These are phyloP conservation scores for Meriones unguiculatus DNA, from an alignment of 2,113 vertebrate genomes.

Conservation along the genomic window DNA sequence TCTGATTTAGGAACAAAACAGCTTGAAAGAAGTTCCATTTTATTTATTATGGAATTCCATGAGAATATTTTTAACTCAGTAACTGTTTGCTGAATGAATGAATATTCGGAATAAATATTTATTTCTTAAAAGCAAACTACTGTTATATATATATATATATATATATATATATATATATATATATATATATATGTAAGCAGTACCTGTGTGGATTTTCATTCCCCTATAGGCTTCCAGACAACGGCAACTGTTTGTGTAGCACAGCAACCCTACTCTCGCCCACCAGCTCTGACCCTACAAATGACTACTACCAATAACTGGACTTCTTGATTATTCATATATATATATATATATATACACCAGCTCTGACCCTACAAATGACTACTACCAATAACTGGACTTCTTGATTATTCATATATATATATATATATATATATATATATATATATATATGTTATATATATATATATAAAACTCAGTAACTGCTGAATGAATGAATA, in stretches of 20 bases:
- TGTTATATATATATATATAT: slow-evolving; percentile 11
- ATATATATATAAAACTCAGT: no score
- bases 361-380: slow-evolving; percentile 73
- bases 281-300: slow-evolving; percentile 70
- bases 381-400: slow-evolving; percentile 69
- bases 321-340: no score
- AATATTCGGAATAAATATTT: background rate
- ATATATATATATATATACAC: no score
- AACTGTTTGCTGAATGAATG: slow-evolving; percentile 33
- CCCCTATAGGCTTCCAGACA: background rate
- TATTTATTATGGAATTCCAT: background rate
- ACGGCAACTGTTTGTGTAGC: background rate
- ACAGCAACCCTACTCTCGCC: background rate
- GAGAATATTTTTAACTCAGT: background rate
- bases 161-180: slow-evolving; percentile 45
- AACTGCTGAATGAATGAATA: slow-evolving; percentile 30
- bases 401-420: slow-evolving; percentile 76
- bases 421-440: no score
- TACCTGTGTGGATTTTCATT: slow-evolving; percentile 23
- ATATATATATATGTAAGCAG: slow-evolving; percentile 1
- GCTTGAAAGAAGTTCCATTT: background rate
- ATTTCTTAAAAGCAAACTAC: background rate
- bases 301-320: slow-evolving; percentile 71
- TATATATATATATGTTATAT: no score
- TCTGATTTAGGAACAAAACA: background rate